phyloP scores from a whole-genome alignment of 1,140 invertebrate species.

The Drosophila baimaii region DNA sequence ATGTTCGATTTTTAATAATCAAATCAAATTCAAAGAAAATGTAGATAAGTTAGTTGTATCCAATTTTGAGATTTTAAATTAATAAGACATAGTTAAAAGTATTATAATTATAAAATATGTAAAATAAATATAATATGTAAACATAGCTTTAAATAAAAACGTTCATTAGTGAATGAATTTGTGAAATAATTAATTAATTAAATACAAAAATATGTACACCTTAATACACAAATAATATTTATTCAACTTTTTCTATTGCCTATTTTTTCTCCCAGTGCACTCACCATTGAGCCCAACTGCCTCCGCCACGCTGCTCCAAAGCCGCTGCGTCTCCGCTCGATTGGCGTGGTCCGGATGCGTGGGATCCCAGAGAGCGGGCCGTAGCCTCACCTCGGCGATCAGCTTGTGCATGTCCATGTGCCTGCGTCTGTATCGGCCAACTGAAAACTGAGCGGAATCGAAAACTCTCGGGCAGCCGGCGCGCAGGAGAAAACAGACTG shows the following conservation, averaged over 20 bases:
- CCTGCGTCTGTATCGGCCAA: conserved; percentile 69
- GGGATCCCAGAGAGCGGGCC: conserved; percentile 73
- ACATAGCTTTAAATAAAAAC: no score
- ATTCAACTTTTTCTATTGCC: no score
- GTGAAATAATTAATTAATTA: background rate
- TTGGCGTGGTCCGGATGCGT: conserved; percentile 65
- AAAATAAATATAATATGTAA: no score
- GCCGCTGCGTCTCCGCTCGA: conserved; percentile 54
- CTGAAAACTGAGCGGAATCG: conserved; percentile 44
- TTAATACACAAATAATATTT: no score
- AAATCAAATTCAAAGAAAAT: no score
- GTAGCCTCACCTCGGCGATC: conserved; percentile 68
- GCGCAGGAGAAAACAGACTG: conserved; percentile 24
- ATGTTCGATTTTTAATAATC: no score
- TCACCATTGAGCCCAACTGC: conserved; percentile 58
- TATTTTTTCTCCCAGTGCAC: conserved; percentile 40
- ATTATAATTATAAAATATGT: no score
- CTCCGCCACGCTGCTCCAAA: conserved; percentile 63
- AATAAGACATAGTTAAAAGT: no score
- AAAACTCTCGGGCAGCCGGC: conserved; percentile 29
- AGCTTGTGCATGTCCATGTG: conserved; percentile 78
- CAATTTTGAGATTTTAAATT: no score
- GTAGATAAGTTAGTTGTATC: no score
- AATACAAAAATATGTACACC: no score
- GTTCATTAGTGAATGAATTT: no score